Evolutionary conservation across 2,113 vertebrate species (phyloP).

Genomic region (Phodopus roborovskii): DNA sequence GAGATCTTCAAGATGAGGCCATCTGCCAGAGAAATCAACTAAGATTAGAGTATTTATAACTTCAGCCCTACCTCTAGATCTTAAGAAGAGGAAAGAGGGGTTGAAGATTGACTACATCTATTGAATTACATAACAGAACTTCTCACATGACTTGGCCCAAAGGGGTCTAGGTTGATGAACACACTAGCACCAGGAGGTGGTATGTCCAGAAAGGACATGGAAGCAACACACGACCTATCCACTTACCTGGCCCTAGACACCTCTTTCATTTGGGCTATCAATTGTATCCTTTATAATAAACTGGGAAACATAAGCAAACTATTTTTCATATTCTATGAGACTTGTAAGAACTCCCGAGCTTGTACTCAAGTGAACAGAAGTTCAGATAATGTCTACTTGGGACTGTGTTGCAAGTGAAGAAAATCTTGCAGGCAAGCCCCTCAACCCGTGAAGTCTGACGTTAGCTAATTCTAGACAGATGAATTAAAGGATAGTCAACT

Average conservation of each 20-base stretch:
- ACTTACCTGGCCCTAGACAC: background rate
- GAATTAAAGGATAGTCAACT: background rate
- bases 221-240: background rate
- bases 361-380: background rate
- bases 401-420: background rate
- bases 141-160: background rate
- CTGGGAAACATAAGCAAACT: background rate
- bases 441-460: background rate
- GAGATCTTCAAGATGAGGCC: background rate
- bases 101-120: background rate
- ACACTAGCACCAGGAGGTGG: background rate
- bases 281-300: background rate
- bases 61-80: background rate
- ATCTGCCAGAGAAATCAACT: background rate
- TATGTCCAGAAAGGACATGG: background rate
- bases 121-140: background rate
- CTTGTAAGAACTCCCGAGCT: background rate
- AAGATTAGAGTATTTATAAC: background rate
- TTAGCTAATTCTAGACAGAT: background rate
- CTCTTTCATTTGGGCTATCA: background rate
- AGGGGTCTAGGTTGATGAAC: background rate
- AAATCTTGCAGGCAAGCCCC: background rate
- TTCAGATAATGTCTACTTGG: background rate
- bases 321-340: background rate
- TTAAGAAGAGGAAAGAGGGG: background rate